These are phyloP conservation scores for Pelvicachromis taeniatus DNA, from an alignment of 2,113 vertebrate genomes.

Conservation along the genomic window DNA sequence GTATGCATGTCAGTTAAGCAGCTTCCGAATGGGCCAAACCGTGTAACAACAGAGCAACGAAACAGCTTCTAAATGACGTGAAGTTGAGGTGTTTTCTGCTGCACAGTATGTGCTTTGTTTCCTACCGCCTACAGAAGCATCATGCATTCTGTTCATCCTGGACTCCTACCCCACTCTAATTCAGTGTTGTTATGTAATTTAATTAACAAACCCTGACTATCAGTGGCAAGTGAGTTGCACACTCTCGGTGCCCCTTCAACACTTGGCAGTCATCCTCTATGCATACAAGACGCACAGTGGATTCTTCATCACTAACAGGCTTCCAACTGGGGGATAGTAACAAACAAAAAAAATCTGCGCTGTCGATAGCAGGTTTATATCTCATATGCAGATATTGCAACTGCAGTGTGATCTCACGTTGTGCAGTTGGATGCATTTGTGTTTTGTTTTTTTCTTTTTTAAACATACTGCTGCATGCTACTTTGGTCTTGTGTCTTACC, in stretches of 20 bases:
- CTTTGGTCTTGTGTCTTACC: not conserved
- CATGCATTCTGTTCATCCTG: conserved; percentile 11
- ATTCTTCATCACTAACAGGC: conserved; percentile 20
- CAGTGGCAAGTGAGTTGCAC: conserved; percentile 14
- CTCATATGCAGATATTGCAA: not conserved
- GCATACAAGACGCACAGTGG: not conserved
- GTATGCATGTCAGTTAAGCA: conserved; percentile 44
- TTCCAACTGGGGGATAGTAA: not conserved
- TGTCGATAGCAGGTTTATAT: not conserved
- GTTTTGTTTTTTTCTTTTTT: not conserved
- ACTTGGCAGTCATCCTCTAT: conserved; percentile 18
- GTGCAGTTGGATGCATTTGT: not conserved
- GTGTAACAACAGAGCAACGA: conserved; percentile 24
- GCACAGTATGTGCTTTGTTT: conserved; percentile 28
- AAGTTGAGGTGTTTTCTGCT: conserved; percentile 12
- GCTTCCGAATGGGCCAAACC: conserved; percentile 9
- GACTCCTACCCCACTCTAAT: conserved; percentile 28
- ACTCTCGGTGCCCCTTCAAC: conserved; percentile 38
- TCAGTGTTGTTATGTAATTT: conserved; percentile 31
- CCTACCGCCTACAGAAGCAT: conserved; percentile 21
- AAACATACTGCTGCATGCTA: not conserved
- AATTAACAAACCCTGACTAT: conserved; percentile 32
- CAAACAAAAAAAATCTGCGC: not conserved
- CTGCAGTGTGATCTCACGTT: not conserved
- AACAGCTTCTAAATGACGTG: conserved; percentile 24